Conservation (phyloP, 2,113 vertebrate species). For the Laticauda colubrina region DNA sequence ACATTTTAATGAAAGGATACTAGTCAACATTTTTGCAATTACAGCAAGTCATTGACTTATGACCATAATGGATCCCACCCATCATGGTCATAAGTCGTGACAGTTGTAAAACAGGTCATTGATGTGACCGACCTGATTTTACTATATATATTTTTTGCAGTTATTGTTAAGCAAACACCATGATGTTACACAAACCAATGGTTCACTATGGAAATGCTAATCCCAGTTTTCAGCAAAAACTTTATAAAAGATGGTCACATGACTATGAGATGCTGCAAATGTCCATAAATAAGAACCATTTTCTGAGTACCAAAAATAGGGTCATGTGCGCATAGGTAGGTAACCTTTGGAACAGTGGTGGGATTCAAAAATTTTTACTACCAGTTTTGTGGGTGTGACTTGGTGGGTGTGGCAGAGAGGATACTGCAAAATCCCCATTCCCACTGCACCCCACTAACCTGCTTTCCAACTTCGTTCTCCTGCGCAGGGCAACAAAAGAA, state of each 20-base stretch:
- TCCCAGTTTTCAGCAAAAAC: background rate
- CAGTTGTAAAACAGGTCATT: background rate
- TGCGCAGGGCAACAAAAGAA: too few relatives aligned
- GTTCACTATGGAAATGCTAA: background rate
- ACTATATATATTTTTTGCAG: background rate
- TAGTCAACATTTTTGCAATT: background rate
- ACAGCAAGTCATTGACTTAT: background rate
- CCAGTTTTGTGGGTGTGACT: too few relatives aligned
- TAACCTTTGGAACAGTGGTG: background rate
- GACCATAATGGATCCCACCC: background rate
- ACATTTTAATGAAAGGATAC: background rate
- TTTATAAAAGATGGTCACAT: background rate
- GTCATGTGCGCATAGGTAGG: background rate
- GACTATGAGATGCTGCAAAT: background rate
- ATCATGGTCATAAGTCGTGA: background rate
- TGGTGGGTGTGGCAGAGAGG: too few relatives aligned
- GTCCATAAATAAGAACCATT: background rate
- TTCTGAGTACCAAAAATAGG: background rate
- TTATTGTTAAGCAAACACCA: background rate
- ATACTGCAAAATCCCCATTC: too few relatives aligned
- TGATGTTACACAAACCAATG: background rate
- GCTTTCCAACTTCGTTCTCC: too few relatives aligned
- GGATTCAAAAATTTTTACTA: too few relatives aligned
- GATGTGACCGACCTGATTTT: background rate
- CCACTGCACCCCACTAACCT: too few relatives aligned